Base-by-base conservation (phyloP, 2,888 invertebrate genomes). In the Drosophila maculinotata region DNA sequence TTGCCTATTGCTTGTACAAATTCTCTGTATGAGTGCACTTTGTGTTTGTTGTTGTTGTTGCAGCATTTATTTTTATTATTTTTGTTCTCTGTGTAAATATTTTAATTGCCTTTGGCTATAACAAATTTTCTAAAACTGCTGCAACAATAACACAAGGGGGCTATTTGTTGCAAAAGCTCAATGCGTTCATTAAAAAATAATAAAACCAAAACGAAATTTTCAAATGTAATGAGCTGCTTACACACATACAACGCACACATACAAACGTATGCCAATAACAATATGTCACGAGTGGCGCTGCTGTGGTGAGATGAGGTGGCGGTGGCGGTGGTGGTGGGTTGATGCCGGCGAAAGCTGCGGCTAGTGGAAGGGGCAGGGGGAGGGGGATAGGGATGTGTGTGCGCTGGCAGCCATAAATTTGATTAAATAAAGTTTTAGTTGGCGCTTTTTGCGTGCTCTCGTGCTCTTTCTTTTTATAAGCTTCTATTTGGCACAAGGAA, bases 391-490 rank as follows among this genome's bases (percentile, higher is more conserved):
- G n/a, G 20, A 2, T 38, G 12, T 35, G 23, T 17, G 8, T 38
- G 20, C 39, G 51, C 25, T 54, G 66, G 67, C 69, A 60, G 47
- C 73, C 78, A 86, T 88, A 85, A 87, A 89, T 89, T 89, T 85
- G 82, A 87, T 89, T 76, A 87, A 88, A 86, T 86, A 87, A 89
- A 81, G 75, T 87, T 87, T 76, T 65, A 71, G 69, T 77, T 80
- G 73, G 60, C 67, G 64, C 70, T 69, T 81, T 73, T 79, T 66
- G 56, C 49, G 33, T 15, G 25, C n/a, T 31, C 12, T 53, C 33
- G 38, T 51, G 44, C 44, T 67, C 44, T 62, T 52, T 44, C 45
- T 47, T 58, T 76, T 66, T 58, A 41, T 38, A 63, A 5, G 44
- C 44, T 39, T 31, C 47, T 51, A 65, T 74, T 69, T 69, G 76